Evolutionary conservation across 2,888 invertebrate species (phyloP).

Genomic region (Ommatoiulus sabulosus): DNA sequence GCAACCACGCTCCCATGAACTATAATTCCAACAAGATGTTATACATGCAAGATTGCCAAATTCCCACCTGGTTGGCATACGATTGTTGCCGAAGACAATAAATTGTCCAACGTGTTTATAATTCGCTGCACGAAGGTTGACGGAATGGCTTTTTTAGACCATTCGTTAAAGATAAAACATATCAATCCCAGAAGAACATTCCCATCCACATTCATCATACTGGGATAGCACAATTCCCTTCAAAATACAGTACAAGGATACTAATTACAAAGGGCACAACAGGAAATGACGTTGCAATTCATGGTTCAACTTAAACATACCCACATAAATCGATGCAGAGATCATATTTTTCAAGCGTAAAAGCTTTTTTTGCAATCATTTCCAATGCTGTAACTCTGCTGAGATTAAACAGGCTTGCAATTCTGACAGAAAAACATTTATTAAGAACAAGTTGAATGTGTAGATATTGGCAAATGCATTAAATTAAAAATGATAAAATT

Average conservation of each 20-base stretch:
- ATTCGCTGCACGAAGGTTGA: background rate
- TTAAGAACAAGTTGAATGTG: background rate
- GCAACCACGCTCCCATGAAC: too few species aligned
- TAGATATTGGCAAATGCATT: background rate
- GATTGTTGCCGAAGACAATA: background rate
- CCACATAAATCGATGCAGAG: background rate
- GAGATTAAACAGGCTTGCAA: background rate
- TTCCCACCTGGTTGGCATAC: background rate
- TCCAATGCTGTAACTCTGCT: background rate
- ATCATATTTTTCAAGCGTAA: conserved; percentile 3
- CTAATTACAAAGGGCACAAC: background rate
- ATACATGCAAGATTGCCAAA: background rate
- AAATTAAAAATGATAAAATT: background rate
- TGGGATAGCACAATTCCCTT: conserved; percentile 10
- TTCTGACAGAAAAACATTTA: background rate
- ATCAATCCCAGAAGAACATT: background rate
- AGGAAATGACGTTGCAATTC: background rate
- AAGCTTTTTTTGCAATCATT: conserved; percentile 41
- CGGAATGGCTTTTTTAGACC: background rate
- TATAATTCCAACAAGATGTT: too few species aligned
- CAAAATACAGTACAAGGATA: background rate
- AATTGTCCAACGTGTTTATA: background rate
- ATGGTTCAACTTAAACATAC: background rate
- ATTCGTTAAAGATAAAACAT: background rate
- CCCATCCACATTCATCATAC: background rate